Evolutionary conservation across 2,113 vertebrate species (phyloP).

Genomic region (Piprites chloris): DNA sequence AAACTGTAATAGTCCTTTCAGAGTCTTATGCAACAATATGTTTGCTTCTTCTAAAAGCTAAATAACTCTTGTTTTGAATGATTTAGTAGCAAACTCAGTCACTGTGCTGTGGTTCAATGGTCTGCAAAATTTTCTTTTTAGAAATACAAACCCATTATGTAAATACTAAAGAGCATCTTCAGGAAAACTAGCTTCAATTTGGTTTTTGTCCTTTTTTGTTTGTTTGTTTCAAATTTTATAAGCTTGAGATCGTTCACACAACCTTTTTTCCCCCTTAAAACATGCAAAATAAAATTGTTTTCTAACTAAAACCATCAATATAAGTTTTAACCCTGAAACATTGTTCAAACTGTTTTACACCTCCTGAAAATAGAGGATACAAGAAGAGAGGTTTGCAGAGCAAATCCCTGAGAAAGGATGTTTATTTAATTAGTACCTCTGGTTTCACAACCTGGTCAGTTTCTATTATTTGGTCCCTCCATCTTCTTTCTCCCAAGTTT

Average conservation of each 20-base stretch:
- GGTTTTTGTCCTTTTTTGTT: neutral
- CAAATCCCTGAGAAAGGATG: neutral
- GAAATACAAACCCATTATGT: slow-evolving; percentile 60
- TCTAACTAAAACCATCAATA: neutral
- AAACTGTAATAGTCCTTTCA: slow-evolving; percentile 46
- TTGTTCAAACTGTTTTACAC: neutral
- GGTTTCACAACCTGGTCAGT: neutral
- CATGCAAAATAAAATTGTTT: slow-evolving; percentile 6
- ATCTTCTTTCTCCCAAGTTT: neutral
- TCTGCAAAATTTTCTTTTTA: slow-evolving; percentile 66
- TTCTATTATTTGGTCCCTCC: neutral
- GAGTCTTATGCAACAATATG: slow-evolving; percentile 25
- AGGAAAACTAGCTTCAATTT: slow-evolving; percentile 53
- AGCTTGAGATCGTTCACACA: neutral
- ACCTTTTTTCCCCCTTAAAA: neutral
- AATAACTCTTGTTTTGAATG: slow-evolving; percentile 65
- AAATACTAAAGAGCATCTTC: slow-evolving; percentile 46
- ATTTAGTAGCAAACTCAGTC: slow-evolving; percentile 53
- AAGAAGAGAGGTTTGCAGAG: neutral
- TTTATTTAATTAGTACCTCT: neutral
- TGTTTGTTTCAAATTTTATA: neutral
- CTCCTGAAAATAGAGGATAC: neutral
- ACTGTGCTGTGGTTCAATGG: slow-evolving; percentile 39
- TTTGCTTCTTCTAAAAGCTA: slow-evolving; percentile 42
- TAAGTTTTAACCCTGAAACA: neutral